Evolutionary conservation across 1,140 invertebrate genomes (phyloP).

Genomic region (Tetragonula clypearis): DNA sequence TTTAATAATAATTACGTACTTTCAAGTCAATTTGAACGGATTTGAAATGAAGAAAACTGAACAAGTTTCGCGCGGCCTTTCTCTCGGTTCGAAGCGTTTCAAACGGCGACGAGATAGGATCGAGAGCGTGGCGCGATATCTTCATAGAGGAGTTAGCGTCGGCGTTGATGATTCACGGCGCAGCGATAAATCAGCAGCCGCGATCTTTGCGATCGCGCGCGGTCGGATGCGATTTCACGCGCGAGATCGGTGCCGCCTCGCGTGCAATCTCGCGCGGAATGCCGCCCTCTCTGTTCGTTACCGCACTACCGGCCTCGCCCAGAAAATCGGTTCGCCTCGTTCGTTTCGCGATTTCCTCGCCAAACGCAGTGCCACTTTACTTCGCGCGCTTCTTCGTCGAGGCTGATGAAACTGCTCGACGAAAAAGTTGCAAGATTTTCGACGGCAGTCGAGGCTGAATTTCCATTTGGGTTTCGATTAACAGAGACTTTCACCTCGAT

Average conservation of each 20-base stretch:
- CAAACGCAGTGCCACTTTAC: neutral
- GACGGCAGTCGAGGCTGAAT: too few species aligned
- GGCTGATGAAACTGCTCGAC: too few species aligned
- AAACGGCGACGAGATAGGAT: neutral
- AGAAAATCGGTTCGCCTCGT: constrained; percentile 15
- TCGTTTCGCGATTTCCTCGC: neutral
- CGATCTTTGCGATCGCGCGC: constrained; percentile 39
- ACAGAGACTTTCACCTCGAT: neutral
- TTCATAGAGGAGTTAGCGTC: constrained; percentile 33
- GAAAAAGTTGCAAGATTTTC: too few species aligned
- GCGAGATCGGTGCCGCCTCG: constrained; percentile 60
- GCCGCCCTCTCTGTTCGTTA: constrained; percentile 58
- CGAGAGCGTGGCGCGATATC: constrained; percentile 28
- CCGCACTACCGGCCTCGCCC: constrained; percentile 54
- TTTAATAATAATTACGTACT: too few species aligned
- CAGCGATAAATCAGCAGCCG: constrained; percentile 54
- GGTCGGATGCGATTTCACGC: constrained; percentile 64
- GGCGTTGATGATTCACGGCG: constrained; percentile 54
- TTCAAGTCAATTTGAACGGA: too few species aligned
- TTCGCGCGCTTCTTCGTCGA: too few species aligned
- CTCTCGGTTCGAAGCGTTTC: neutral
- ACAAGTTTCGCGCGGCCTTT: neutral
- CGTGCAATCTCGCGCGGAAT: constrained; percentile 61
- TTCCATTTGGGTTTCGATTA: neutral
- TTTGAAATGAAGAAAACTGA: neutral